Evolutionary conservation across 2,797 vertebrate species (phyloP), one percentile per base, ranked within the genome.

Genomic region (Pelobates cultripes): DNA sequence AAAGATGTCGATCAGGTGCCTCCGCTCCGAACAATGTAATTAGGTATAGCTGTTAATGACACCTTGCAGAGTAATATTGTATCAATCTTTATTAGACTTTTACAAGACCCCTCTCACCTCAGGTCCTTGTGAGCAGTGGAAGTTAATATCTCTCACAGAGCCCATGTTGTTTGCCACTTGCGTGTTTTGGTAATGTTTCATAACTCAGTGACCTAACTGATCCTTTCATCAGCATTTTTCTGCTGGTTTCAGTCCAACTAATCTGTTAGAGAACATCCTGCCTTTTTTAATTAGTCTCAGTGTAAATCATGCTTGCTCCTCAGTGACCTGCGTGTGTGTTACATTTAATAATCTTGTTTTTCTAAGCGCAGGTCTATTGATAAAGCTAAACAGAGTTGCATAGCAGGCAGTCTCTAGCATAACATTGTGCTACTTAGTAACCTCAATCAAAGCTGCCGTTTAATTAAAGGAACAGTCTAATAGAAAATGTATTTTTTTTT

Each of bases 151-250:
- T 10, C 45, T 47, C 45, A 10, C 45, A 5, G 28, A 47, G 45
- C 5, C 45, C 9, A 47, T 47, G 60, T 78, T 45, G 64, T 73
- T 44, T 53, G 68, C n/a, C 13, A 44, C 61, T 66, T 7, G 9
- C 74, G 10, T 40, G 63, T 60, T 17, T 44, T 67, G 57, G 66
- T 76, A 74, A 64, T 60, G 42, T 82, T 78, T 78, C 17, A 82
- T 68, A 73, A 69, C 17, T 41, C 68, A 61, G 28, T 77, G 73
- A 77, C 80, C 45, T 64, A 28, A 67, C 51, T 71, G 41, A 55
- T 76, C 68, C 17, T 41, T 17, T 75, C 43, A 55, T 81, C 67
- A 75, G 79, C 67, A 75, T 12, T 51, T 72, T 47, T 72, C 40
- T 66, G 44, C 57, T 60, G 69, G 60, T 57, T n/a, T 44, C 43